Percentiles rank a stretch among this genome's conserved stretches.
These are phyloP conservation scores for Cephus spinipes DNA, from an alignment of 2,888 invertebrate genomes.

Conservation along the genomic window DNA sequence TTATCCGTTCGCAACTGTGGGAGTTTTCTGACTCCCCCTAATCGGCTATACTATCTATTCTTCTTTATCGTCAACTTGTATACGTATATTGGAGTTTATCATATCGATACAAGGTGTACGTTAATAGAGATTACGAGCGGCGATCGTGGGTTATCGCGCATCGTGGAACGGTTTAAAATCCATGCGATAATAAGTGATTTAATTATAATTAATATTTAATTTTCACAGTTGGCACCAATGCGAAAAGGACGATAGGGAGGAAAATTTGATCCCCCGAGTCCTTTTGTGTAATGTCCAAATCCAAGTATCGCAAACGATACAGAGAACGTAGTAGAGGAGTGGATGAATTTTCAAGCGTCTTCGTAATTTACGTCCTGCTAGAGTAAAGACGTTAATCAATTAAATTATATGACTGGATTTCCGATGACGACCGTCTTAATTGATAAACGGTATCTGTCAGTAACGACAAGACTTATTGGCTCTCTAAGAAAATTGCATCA, in stretches of 20 bases:
- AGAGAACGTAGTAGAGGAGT: neutral
- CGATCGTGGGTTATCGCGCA: neutral
- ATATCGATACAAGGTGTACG: neutral
- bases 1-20: neutral
- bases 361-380: neutral
- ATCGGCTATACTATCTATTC: too few species aligned
- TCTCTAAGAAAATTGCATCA: neutral
- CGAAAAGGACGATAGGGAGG: too few species aligned
- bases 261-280: too few species aligned
- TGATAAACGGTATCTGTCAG: neutral
- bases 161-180: neutral
- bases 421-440: neutral
- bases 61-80: neutral
- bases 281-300: too few species aligned
- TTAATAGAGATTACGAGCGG: neutral
- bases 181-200: neutral
- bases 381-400: neutral
- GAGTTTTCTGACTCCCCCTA: too few species aligned
- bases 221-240: neutral
- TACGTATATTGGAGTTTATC: neutral
- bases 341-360: neutral
- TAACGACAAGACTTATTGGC: neutral
- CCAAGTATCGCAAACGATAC: neutral
- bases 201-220: neutral
- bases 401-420: neutral